Base-by-base conservation (phyloP, 1,140 invertebrate species). In the Aradophagus sp. region DNA sequence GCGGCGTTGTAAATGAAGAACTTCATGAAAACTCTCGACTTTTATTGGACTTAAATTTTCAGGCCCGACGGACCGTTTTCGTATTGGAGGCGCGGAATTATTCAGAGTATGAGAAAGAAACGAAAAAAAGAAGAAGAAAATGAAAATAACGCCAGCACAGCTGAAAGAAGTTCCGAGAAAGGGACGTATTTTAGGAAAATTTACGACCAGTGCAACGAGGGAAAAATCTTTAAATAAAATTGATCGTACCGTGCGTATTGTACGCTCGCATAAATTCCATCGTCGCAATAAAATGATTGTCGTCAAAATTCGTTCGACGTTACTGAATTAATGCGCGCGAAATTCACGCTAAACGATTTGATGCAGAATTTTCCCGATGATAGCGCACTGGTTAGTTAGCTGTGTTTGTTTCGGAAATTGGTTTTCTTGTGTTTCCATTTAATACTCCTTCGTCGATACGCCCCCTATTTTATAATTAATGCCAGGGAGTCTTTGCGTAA, bases 151-250 rank as follows among this genome's bases (percentile, higher is more conserved):
- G n/a, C n/a, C n/a, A n/a, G n/a, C n/a, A n/a, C n/a, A n/a, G n/a
- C n/a, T n/a, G n/a, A n/a, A n/a, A n/a, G n/a, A n/a, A n/a, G n/a
- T n/a, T n/a, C n/a, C n/a, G n/a, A n/a, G n/a, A n/a, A n/a, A n/a
- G n/a, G n/a, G 19, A 44, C 27, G 52, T 6, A 44, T 47, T 53
- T 53, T 53, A 17, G n/a, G 12, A 19, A 20, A 56, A 65, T 65
- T 55, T 56, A 65, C 41, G 61, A 53, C n/a, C n/a, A 16, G 31
- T 27, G 35, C 44, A 44, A 42, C 19, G 19, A 29, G 11, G 50
- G 47, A 16, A 0, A 44, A 41, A 56, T 48, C 41, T 65, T 65
- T 65, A 41, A 48, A 65, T 65, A 27, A 56, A 65, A 56, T 55
- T 65, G 32, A 53, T 45, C 10, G 27, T 55, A 52, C 5, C 20